Evolutionary conservation across 35 echinoderm and acorn worm genomes (phyloP).

Genomic region (Apostichopus japonicus): DNA sequence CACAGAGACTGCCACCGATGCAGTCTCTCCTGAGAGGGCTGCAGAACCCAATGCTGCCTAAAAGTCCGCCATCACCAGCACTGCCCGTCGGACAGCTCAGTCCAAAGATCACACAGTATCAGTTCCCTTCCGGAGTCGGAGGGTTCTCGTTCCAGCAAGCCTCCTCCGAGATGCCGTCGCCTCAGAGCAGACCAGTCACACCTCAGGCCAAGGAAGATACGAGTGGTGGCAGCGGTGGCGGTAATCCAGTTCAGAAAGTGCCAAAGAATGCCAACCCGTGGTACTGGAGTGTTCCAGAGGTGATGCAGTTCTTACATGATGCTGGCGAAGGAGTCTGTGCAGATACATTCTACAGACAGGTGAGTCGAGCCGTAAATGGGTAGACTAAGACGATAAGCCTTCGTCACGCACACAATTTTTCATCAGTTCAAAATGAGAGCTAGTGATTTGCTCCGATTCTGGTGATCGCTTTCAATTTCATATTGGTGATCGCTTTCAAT

Average conservation of each 20-base stretch:
- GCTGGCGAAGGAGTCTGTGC: slow-evolving; percentile 87
- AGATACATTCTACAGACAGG: slow-evolving; percentile 95
- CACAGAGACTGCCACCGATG: slow-evolving; percentile 75
- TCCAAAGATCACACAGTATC: slow-evolving; percentile 41
- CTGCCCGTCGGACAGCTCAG: slow-evolving; percentile 8
- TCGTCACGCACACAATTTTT: too few species aligned
- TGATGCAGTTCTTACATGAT: slow-evolving; percentile 91
- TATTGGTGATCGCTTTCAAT: too few species aligned
- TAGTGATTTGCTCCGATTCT: too few species aligned
- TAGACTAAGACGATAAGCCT: too few species aligned
- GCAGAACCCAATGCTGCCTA: slow-evolving; percentile 24
- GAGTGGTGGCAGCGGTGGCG: background rate
- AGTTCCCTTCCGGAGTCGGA: slow-evolving; percentile 5
- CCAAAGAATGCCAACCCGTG: slow-evolving; percentile 72
- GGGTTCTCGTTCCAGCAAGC: slow-evolving; percentile 13
- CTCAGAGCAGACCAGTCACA: background rate
- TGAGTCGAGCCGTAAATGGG: slow-evolving; percentile 6
- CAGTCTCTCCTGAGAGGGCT: slow-evolving; percentile 54
- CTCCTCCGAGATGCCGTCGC: background rate
- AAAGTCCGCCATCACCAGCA: slow-evolving; percentile 61
- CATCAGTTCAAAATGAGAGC: too few species aligned
- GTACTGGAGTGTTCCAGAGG: slow-evolving; percentile 83
- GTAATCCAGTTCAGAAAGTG: slow-evolving; percentile 12
- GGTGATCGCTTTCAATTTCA: too few species aligned
- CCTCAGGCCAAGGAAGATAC: slow-evolving; percentile 45